These are phyloP conservation scores for Numida meleagris DNA, from an alignment of 2,113 vertebrate genomes.

Conservation along the genomic window DNA sequence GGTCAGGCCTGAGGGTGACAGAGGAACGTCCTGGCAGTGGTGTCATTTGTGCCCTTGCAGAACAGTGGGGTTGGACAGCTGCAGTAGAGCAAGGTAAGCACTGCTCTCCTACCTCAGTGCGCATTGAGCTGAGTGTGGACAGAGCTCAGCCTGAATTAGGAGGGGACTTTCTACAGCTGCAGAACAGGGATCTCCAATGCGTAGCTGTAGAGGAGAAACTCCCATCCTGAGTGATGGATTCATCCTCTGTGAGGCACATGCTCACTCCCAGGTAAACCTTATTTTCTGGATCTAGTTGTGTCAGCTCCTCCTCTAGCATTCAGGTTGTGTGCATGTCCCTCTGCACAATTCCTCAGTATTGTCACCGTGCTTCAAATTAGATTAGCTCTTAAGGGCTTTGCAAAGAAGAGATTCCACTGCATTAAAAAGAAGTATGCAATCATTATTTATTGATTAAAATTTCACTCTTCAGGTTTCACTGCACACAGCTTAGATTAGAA, in stretches of 20 bases:
- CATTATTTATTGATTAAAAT: neutral
- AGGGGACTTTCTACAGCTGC: neutral
- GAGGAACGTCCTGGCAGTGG: neutral
- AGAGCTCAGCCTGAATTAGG: rapidly evolving
- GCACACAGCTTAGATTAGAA: neutral
- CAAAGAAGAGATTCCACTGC: neutral
- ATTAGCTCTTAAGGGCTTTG: neutral
- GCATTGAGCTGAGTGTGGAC: neutral
- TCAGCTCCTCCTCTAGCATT: neutral
- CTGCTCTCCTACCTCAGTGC: neutral
- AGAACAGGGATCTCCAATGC: neutral
- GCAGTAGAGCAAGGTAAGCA: rapidly evolving
- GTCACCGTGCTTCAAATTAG: neutral
- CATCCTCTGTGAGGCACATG: rapidly evolving
- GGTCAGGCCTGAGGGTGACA: neutral
- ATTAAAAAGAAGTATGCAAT: neutral
- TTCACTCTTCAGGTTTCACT: neutral
- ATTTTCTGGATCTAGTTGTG: neutral
- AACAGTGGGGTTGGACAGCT: neutral
- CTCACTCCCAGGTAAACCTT: neutral
- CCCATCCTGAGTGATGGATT: neutral
- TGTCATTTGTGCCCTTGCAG: neutral
- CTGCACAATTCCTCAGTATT: neutral
- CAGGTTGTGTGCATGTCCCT: neutral
- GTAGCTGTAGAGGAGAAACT: neutral